These are phyloP conservation scores for Equus quagga DNA, from an alignment of 2,113 vertebrate species.

Conservation along the genomic window DNA sequence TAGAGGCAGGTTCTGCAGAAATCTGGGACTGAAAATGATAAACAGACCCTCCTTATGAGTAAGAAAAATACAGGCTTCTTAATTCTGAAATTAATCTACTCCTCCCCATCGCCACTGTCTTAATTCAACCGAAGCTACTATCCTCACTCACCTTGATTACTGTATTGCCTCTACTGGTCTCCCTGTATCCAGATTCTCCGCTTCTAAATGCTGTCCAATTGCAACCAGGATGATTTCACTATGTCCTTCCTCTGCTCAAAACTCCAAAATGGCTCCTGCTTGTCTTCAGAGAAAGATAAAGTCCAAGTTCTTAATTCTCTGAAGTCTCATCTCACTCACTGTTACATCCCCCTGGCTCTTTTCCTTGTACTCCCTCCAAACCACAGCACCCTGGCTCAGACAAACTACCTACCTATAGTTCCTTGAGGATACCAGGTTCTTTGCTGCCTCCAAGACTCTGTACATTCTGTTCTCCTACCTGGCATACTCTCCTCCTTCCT, in stretches of 20 bases:
- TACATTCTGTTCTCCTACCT: not conserved
- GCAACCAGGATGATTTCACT: not conserved
- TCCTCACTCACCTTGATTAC: not conserved
- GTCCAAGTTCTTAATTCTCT: not conserved
- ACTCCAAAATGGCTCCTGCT: not conserved
- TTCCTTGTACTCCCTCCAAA: not conserved
- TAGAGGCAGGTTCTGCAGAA: not conserved
- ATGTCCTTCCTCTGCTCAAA: not conserved
- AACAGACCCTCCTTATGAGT: not conserved
- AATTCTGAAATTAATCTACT: not conserved
- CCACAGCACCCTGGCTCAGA: not conserved
- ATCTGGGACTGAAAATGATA: not conserved
- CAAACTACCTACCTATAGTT: not conserved
- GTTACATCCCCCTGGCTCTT: not conserved
- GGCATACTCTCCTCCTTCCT: not conserved
- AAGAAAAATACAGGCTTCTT: not conserved
- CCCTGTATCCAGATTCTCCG: not conserved
- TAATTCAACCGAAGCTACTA: not conserved
- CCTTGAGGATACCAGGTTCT: not conserved
- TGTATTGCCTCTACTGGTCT: not conserved
- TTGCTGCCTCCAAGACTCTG: not conserved
- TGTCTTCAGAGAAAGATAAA: not conserved
- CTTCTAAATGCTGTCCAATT: not conserved
- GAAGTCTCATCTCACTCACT: not conserved
- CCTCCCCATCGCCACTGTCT: not conserved